Evolutionary conservation across 2,113 vertebrate genomes (phyloP), one percentile per base, ranked within the genome.

Genomic region (Dendrocopos noguchii): DNA sequence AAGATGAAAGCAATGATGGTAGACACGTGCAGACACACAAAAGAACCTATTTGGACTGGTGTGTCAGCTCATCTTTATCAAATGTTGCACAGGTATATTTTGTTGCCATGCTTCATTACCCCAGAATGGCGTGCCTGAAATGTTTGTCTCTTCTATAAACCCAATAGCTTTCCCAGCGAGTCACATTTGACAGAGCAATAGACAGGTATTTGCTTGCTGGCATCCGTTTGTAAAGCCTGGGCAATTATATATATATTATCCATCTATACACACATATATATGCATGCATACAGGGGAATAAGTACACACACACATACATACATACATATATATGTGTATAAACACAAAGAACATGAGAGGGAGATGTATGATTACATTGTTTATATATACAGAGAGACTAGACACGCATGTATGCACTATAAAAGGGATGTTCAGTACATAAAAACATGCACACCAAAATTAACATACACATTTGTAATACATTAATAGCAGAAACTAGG

Each of bases 21-120:
- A 97, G 98, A 99, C 98, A 98, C 97, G 97, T 98, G 98, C 98
- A 97, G 97, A 97, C 98, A 98, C 98, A 99, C 98, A 99, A 98
- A 99, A 98, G 98, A 99, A 98, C 98, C 99, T 99, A 99, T 99
- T 99, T 99, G 99, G 98, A 99, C 98, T 98, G 98, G 98, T 98
- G 97, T 99, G 98, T 99, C 98, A 99, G 98, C 98, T 98, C 98
- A 98, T 99, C 99, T 99, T 99, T 99, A 99, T 99, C 98, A 99
- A 99, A 99, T 98, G 98, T 98, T 98, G 98, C 98, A 98, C 98
- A 99, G 99, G 99, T 99, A 99, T 99, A 99, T 99, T 99, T 98
- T 98, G 98, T 98, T 98, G 98, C 98, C 98, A 99, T 98, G 99
- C 98, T 99, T 99, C 99, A 99, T 99, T 99, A 99, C 98, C 98